These are phyloP conservation scores for Brachynemurus nebulosus DNA, from an alignment of 2,888 invertebrate species.

Conservation along the genomic window DNA sequence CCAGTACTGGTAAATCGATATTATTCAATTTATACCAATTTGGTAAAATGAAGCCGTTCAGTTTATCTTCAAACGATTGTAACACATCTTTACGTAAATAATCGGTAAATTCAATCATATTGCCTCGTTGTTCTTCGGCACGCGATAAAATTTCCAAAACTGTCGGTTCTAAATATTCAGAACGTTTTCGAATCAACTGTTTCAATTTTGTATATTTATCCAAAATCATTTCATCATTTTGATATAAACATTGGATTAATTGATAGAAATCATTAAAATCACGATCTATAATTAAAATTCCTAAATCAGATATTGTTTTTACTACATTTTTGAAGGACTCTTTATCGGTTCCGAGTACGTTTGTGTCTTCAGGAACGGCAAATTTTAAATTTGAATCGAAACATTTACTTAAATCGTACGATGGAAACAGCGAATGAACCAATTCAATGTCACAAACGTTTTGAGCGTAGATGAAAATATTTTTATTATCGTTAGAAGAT, in stretches of 20 bases:
- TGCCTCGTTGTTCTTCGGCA: background rate
- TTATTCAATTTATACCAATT: background rate
- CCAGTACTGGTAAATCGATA: background rate
- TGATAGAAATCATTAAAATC: background rate
- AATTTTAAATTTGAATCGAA: background rate
- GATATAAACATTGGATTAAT: background rate
- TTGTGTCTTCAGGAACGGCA: background rate
- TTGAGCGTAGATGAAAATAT: background rate
- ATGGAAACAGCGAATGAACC: background rate
- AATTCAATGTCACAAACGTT: background rate
- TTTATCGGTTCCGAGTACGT: background rate
- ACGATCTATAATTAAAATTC: background rate
- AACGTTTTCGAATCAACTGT: background rate
- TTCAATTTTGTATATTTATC: background rate
- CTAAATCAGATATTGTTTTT: background rate
- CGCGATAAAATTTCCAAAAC: background rate
- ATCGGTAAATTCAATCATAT: background rate
- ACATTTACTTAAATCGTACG: background rate
- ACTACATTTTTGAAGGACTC: background rate
- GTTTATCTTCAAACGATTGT: background rate
- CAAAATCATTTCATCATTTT: background rate
- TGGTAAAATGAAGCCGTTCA: background rate
- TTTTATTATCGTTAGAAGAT: background rate
- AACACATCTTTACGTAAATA: background rate
- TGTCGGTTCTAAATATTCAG: background rate